Evolutionary conservation across 1,140 invertebrate genomes (phyloP), one percentile per base, ranked within the genome.

Genomic region (Oncopodura yosiiana): DNA sequence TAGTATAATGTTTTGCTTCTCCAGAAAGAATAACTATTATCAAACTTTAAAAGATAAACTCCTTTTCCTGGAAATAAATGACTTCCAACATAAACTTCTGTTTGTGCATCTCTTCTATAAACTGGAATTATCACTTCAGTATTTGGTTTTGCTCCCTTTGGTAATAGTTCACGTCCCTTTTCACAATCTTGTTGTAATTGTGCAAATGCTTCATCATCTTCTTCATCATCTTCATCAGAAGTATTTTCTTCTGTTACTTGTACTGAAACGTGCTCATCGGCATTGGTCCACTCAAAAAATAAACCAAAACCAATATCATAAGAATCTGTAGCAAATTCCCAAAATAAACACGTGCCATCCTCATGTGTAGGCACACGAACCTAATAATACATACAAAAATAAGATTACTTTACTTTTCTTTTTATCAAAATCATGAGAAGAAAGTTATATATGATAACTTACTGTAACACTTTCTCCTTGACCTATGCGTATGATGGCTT

Each of bases 251-350:
- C 80, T 26, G 87, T 83, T 18, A 93, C 82, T 69, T 90, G 84
- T 65, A 82, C 86, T 24, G 84, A 82, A 19, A 78, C 78, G 12
- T 84, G 85, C 66, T 89, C 62, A 32, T 64, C 62, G 2, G 52
- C 46, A 37, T 60, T 87, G 3, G 82, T 87, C 93, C 94, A 99
- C 73, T 99, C 95, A 71, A 99, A 99, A 70, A 87, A 96, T 38
- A 99, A 81, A 5, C 95, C 96, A 74, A 99, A 99, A 43, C 94
- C 95, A 66, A 99, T 92, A 69, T 99, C 96, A 70, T 97, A 99
- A 66, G 81, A 82, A 70, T 99, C 96, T 0, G 95, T 99, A 8
- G 94, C 92, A 73, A 99, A 99, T 74, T 99, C 96, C 95, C 95
- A 99, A 70, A 94, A 97, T n/a, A 99, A 73, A 67, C 87, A 88